These are phyloP conservation scores for Trididemnum nubilum DNA, from an alignment of 23 tunicate species.

Conservation along the genomic window DNA sequence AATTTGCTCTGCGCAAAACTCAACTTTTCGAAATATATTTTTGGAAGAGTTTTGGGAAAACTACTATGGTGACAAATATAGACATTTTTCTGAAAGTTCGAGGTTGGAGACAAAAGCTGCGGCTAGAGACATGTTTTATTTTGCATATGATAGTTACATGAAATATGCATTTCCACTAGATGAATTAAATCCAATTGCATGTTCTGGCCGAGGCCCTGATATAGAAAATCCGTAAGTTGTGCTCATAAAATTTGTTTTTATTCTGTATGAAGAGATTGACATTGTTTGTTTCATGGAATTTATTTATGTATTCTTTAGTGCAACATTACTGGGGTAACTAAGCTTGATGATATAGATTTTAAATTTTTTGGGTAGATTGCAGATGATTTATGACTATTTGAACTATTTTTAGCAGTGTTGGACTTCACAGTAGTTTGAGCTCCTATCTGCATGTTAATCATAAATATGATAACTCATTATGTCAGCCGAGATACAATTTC, in stretches of 20 bases:
- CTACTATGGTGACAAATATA: slow-evolving; percentile 75
- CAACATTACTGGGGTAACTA: no score
- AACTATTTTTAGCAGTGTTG: no score
- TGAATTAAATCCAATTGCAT: slow-evolving; percentile 94
- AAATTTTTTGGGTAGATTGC: no score
- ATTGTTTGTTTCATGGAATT: no score
- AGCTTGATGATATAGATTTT: no score
- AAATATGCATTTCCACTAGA: slow-evolving; percentile 94
- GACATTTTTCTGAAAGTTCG: slow-evolving; percentile 54
- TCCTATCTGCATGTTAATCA: no score
- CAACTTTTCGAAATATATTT: neutral
- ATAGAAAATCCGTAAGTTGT: slow-evolving; percentile 78
- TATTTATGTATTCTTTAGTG: no score
- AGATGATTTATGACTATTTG: no score
- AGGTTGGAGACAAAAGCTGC: slow-evolving; percentile 52
- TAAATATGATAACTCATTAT: no score
- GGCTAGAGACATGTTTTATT: slow-evolving; percentile 89
- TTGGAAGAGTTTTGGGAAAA: slow-evolving; percentile 80
- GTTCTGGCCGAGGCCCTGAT: slow-evolving; percentile 95
- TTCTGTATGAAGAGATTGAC: no score
- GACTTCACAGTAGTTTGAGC: no score
- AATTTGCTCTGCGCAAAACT: neutral
- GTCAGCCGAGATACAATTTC: no score
- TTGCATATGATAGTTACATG: slow-evolving; percentile 97
- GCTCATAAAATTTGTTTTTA: neutral